These are phyloP conservation scores for Drosophila silvestris DNA, from an alignment of 2,888 invertebrate genomes.

Conservation along the genomic window DNA sequence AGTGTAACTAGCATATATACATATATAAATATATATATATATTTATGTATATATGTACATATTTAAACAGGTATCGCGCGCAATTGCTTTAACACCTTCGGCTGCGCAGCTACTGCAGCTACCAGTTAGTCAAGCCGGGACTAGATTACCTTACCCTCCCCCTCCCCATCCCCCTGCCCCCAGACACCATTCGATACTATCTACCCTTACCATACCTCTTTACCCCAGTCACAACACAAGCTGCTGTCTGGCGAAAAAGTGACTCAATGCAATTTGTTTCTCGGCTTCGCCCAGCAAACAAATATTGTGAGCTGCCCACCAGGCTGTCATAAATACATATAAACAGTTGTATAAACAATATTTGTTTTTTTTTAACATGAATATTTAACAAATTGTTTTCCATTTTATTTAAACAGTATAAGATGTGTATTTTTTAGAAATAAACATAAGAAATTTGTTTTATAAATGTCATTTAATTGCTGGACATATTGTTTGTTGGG, in stretches of 20 bases:
- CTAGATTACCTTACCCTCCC: constrained; percentile 1
- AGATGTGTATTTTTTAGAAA: not conserved
- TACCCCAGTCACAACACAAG: not conserved
- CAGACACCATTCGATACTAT: not conserved
- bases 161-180: not conserved
- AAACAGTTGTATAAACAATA: not conserved
- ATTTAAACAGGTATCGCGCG: constrained; percentile 16
- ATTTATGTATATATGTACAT: not conserved
- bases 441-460: not conserved
- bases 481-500: constrained; percentile 9
- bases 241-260: constrained; percentile 33
- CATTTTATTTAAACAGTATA: not conserved
- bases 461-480: not conserved
- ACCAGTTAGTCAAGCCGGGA: constrained; percentile 15
- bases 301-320: constrained; percentile 17
- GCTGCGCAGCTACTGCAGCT: constrained; percentile 20
- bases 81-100: constrained; percentile 52
- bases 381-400: not conserved
- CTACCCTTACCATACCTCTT: not conserved
- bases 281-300: constrained; percentile 28
- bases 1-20: not conserved
- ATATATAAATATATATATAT: not conserved
- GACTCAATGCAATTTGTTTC: constrained; percentile 57
- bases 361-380: not conserved
- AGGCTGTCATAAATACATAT: not conserved